These are phyloP conservation scores for Paralichthys olivaceus DNA, from an alignment of 2,113 vertebrate genomes.

Conservation along the genomic window DNA sequence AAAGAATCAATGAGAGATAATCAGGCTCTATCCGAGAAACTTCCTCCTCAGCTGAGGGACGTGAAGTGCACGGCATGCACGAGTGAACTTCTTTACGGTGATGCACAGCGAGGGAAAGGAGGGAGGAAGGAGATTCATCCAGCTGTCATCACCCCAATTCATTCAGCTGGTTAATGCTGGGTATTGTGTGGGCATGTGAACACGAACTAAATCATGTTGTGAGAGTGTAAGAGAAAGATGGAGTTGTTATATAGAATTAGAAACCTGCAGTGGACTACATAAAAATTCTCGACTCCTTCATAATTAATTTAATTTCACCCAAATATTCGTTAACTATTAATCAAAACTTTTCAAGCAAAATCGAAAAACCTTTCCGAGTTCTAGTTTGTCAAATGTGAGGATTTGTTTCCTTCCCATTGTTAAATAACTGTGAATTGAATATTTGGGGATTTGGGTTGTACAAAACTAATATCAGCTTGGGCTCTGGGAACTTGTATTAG, in stretches of 20 bases:
- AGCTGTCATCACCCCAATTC: slow-evolving; percentile 27
- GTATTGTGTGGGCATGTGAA: neutral
- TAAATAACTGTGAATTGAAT: too few species aligned
- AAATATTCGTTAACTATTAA: too few species aligned
- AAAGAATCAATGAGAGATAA: slow-evolving; percentile 11
- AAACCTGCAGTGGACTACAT: too few species aligned
- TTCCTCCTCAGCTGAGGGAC: neutral
- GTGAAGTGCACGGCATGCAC: neutral
- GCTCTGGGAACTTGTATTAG: neutral
- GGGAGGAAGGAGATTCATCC: neutral
- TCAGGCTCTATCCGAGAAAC: neutral
- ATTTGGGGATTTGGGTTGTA: neutral
- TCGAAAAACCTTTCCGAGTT: neutral
- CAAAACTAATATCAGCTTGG: neutral
- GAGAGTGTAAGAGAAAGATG: neutral
- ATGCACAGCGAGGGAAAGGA: neutral
- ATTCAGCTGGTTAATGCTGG: slow-evolving; percentile 1
- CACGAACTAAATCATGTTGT: slow-evolving; percentile 8
- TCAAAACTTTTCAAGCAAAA: too few species aligned
- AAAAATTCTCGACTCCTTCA: too few species aligned
- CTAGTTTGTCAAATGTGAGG: too few species aligned
- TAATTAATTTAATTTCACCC: too few species aligned
- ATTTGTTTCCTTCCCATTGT: too few species aligned
- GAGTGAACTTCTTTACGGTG: neutral
- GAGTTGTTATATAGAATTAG: too few species aligned